Percentiles rank a stretch among this genome's conserved stretches.
Evolutionary conservation across 1,140 invertebrate species (phyloP).

Genomic region (Drosophila sturtevanti): DNA sequence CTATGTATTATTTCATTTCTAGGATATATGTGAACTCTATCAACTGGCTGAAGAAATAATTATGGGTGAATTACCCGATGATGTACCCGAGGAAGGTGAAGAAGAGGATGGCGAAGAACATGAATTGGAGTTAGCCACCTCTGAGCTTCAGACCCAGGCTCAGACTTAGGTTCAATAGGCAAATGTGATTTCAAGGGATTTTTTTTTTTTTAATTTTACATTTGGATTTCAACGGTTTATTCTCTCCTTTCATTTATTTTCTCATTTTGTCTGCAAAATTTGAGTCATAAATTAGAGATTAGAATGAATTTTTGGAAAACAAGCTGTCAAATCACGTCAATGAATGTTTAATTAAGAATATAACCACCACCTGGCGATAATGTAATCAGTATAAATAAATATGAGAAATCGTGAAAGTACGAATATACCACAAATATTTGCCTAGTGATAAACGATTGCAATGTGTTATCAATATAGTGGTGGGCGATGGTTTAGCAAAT

Average conservation of each 20-base stretch:
- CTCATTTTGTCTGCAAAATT: conserved; percentile 2
- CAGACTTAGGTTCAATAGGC: conserved; percentile 10
- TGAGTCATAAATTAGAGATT: conserved; percentile 1
- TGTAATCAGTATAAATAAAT: conserved; percentile 48
- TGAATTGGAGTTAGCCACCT: conserved; percentile 22
- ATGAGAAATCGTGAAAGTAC: conserved; percentile 17
- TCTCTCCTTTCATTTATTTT: conserved; percentile 5
- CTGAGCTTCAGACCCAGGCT: not conserved
- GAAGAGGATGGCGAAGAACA: conserved; percentile 32
- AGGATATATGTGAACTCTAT: conserved; percentile 76
- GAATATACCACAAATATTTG: conserved; percentile 71
- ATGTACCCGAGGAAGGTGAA: conserved; percentile 41
- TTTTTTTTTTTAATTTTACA: not conserved
- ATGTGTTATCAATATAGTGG: not conserved
- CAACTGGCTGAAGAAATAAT: conserved; percentile 78
- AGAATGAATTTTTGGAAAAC: not conserved
- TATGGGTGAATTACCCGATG: conserved; percentile 60
- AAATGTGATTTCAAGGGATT: not conserved
- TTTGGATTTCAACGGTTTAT: not conserved
- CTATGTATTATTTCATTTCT: too few species aligned
- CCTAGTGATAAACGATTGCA: conserved; percentile 24
- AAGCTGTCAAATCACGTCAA: conserved; percentile 53
- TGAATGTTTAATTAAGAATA: conserved; percentile 62
- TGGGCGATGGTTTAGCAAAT: conserved; percentile 18
- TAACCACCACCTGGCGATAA: conserved; percentile 37